Conservation (phyloP, 2,888 invertebrate species). For the Leuctra nigra region DNA sequence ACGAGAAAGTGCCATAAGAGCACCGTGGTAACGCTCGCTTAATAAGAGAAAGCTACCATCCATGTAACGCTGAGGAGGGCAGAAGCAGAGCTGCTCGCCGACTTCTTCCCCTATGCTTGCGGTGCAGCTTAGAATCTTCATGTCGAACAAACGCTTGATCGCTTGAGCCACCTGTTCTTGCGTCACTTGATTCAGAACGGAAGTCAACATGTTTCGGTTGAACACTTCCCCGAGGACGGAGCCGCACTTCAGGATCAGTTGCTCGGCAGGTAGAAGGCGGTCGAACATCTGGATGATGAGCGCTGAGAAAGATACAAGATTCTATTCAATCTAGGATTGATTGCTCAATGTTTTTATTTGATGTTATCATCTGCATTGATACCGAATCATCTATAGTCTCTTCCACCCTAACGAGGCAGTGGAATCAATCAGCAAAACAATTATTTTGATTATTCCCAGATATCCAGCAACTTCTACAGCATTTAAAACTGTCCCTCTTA, state of each 20-base stretch:
- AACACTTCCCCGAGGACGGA: conserved; percentile 51
- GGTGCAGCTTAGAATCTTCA: conserved; percentile 50
- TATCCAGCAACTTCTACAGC: too few species aligned
- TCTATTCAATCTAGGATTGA: background rate
- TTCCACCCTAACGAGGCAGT: too few species aligned
- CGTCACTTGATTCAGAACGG: conserved; percentile 48
- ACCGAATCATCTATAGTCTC: too few species aligned
- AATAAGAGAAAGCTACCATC: too few species aligned
- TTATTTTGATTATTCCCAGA: too few species aligned
- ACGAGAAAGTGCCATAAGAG: too few species aligned
- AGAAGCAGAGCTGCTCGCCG: background rate
- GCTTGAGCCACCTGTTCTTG: conserved; percentile 42
- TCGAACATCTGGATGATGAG: conserved; percentile 35
- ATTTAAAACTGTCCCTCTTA: too few species aligned
- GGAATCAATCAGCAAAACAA: too few species aligned
- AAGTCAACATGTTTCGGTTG: conserved; percentile 47
- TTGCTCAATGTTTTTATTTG: background rate
- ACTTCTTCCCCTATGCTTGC: too few species aligned
- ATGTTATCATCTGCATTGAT: background rate
- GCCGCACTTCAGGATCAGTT: conserved; percentile 52
- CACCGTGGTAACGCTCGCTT: too few species aligned
- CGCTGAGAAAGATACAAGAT: conserved; percentile 30
- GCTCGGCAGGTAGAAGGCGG: conserved; percentile 50
- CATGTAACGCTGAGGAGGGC: background rate
- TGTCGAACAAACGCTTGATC: conserved; percentile 46